Evolutionary conservation across 2,113 vertebrate species (phyloP).

Genomic region (Atlantisia rogersi): DNA sequence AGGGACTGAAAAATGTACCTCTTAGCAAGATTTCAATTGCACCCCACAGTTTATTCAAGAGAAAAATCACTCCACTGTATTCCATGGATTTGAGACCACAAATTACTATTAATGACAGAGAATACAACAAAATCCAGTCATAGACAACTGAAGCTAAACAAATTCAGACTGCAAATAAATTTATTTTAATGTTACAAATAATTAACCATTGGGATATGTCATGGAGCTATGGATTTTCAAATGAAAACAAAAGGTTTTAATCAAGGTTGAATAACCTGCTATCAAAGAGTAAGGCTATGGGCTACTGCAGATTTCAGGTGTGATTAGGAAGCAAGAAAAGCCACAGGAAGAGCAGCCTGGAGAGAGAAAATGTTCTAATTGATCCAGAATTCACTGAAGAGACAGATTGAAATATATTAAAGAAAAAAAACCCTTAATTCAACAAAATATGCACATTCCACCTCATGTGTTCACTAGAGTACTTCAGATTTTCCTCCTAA

Average conservation of each 20-base stretch:
- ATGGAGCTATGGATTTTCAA: neutral
- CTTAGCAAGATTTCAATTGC: neutral
- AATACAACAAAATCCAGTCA: neutral
- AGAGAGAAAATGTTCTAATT: neutral
- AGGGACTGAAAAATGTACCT: neutral
- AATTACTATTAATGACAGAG: neutral
- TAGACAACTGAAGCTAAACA: neutral
- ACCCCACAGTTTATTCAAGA: neutral
- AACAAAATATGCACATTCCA: neutral
- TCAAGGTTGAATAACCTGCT: neutral
- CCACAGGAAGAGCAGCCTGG: neutral
- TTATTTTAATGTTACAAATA: neutral
- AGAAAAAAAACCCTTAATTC: neutral
- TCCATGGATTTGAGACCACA: neutral
- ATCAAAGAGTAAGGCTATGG: neutral
- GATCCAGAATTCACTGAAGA: neutral
- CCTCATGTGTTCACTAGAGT: neutral
- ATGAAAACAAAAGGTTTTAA: neutral
- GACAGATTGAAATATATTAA: neutral
- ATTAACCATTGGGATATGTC: neutral
- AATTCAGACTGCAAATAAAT: neutral
- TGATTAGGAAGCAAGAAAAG: neutral
- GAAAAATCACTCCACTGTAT: neutral
- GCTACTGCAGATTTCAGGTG: neutral
- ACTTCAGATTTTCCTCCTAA: neutral